Base-by-base conservation (phyloP, 2,888 invertebrate species). In the Drosophila emarginata region DNA sequence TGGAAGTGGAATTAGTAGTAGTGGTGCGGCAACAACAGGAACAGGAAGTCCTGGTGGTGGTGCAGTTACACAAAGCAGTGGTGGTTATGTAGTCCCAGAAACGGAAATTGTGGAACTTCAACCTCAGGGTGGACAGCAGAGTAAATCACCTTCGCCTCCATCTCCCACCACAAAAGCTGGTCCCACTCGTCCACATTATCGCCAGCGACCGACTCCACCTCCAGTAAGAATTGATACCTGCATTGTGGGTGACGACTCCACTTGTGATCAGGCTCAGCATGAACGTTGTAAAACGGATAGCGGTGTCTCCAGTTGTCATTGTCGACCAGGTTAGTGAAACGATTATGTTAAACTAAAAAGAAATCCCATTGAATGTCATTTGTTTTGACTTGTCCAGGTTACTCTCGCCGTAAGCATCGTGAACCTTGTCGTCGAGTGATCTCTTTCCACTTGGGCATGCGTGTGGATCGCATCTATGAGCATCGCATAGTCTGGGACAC, bases 191-290 rank as follows among this genome's bases (percentile, higher is more conserved):
- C 94, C 95, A 93, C 95, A 90, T 94, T 96, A 72, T 64, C 81
- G 91, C 18, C 90, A 90, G 23, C 83, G 91, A 53, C 89, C 91
- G 2, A 91, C 91, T 4, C 91, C 90, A 60, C 91, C 92, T 9
- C 92, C 92, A 0, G 92, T 92, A 89, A 79, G 97, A 78, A 98
- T 98, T 71, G 98, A 98, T 90, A 98, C 98, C 0, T 98, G 98
- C 85, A 97, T 98, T 18, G 97, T 98, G 0, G 98, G 97, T 0
- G 97, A 98, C 80, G 96, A 97, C 80, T 95, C 96, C 0, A 97
- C 98, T 0, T 98, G 98, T 80, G 97, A 97, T 87, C 94, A 95
- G 63, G 95, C 96, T 0, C 96, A 97, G 89, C 96, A 97, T 86
- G 98, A 98, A 90, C 95, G 95, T 60, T 98, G 98, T 88, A 94